phyloP scores from a whole-genome alignment of 2,113 vertebrate genomes.

The Stigmatopora argus region DNA sequence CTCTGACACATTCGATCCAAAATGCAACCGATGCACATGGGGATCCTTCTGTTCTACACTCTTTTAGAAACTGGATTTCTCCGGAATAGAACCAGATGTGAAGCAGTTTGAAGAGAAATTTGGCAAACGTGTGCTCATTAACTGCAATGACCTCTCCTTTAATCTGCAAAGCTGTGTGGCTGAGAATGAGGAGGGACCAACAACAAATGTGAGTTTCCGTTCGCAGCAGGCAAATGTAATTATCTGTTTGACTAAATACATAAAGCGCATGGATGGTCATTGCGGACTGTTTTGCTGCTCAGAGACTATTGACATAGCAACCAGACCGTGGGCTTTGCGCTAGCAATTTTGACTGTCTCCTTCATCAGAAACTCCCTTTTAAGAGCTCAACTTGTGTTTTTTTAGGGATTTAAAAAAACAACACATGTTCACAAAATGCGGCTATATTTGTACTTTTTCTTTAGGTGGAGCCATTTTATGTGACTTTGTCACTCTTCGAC shows the following conservation, averaged over 20 bases:
- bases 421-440: neutral
- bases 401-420: conserved; percentile 9
- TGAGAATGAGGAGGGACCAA: conserved; percentile 96
- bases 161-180: conserved; percentile 96
- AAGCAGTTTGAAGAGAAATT: conserved; percentile 96
- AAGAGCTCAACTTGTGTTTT: conserved; percentile 52
- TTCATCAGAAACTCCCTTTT: conserved; percentile 32
- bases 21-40: neutral
- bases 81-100: conserved; percentile 84
- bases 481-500: conserved; percentile 91
- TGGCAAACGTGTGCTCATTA: conserved; percentile 90
- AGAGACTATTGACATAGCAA: conserved; percentile 46
- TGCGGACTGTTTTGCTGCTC: neutral
- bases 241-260: conserved; percentile 10
- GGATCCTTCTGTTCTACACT: conserved; percentile 27
- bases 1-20: neutral
- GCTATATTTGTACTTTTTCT: conserved; percentile 6
- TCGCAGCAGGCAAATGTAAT: conserved; percentile 18
- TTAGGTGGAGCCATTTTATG: conserved; percentile 96
- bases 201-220: conserved; percentile 81
- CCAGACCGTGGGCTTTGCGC: conserved; percentile 15
- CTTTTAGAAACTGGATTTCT: conserved; percentile 90
- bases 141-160: conserved; percentile 94
- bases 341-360: neutral
- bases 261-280: conserved; percentile 14